Conservation (phyloP, 2,888 invertebrate genomes). For the Uloborus plumipes region DNA sequence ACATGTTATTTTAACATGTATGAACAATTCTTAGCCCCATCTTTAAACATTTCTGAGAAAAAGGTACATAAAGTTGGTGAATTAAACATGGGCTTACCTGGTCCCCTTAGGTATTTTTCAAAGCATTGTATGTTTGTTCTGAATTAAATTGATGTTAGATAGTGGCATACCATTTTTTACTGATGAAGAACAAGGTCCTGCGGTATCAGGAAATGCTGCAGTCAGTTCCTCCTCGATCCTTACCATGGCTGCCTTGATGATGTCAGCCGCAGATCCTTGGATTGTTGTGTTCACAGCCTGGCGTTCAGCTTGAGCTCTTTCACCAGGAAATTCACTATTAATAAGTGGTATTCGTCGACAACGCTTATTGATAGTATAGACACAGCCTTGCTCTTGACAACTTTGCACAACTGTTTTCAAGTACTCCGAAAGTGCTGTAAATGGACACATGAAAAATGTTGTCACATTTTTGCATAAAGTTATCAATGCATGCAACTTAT, state of each 20-base stretch:
- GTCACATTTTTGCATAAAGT: too few species aligned
- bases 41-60: too few species aligned
- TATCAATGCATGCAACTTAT: too few species aligned
- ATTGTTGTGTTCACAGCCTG: conserved; percentile 96
- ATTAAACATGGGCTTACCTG: too few species aligned
- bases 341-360: conserved; percentile 84
- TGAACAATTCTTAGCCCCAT: too few species aligned
- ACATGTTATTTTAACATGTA: too few species aligned
- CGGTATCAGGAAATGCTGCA: conserved; percentile 10
- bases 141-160: too few species aligned
- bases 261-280: conserved; percentile 97
- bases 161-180: background rate
- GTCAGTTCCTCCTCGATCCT: conserved; percentile 78
- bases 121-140: too few species aligned
- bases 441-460: background rate
- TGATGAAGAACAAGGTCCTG: conserved; percentile 16
- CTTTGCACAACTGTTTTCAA: conserved; percentile 76
- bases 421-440: conserved; percentile 77
- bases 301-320: conserved; percentile 88
- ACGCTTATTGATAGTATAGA: conserved; percentile 86
- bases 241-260: conserved; percentile 92
- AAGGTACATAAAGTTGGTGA: too few species aligned
- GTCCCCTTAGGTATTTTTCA: too few species aligned
- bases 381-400: conserved; percentile 81
- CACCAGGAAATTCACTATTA: conserved; percentile 76